Conservation (phyloP, 2,797 vertebrate genomes). For the Chaetophractus vellerosus region DNA sequence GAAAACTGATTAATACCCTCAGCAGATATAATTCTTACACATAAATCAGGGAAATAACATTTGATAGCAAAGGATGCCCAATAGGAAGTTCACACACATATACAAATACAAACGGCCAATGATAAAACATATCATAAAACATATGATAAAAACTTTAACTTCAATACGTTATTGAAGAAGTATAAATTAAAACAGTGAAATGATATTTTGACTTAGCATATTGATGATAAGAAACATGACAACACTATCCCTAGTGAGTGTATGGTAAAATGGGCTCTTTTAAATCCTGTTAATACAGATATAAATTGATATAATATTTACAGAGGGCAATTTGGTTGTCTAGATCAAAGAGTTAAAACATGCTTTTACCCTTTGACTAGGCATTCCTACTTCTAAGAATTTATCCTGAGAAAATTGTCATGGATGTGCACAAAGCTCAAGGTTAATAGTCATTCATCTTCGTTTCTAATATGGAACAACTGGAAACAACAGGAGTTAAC, state of each 20-base stretch:
- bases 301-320: background rate
- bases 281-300: background rate
- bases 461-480: background rate
- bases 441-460: no score
- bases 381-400: background rate
- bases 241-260: background rate
- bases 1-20: background rate
- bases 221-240: background rate
- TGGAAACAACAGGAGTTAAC: background rate
- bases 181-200: background rate
- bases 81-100: background rate
- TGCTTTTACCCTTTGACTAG: background rate
- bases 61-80: background rate
- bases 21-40: background rate
- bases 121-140: background rate
- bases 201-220: background rate
- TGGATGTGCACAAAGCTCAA: background rate
- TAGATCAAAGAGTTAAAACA: background rate
- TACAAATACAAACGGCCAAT: background rate
- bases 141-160: background rate
- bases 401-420: background rate
- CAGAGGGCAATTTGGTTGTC: background rate
- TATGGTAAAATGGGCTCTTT: background rate
- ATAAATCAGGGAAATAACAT: background rate
- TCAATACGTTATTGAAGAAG: slow-evolving; percentile 32